phyloP scores from a whole-genome alignment of 2,888 invertebrate genomes.

The Lycocerus yunnanus region DNA sequence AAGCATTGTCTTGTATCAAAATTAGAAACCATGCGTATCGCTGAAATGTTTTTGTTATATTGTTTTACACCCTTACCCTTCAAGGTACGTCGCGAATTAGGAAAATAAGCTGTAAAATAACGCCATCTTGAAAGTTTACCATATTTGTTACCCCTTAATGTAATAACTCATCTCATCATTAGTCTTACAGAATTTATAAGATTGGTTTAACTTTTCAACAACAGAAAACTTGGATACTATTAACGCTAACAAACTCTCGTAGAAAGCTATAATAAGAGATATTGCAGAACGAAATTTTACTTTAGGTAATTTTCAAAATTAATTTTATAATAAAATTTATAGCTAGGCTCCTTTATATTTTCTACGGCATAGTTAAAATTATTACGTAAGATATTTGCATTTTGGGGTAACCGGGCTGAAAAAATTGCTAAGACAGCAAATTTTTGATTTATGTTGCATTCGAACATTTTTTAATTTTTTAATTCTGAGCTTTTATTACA shows the following conservation, averaged over 20 bases:
- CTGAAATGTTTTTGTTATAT: background rate
- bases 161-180: background rate
- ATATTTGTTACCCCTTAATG: background rate
- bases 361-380: background rate
- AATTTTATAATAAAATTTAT: constrained; percentile 2
- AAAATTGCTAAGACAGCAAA: background rate
- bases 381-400: background rate
- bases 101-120: background rate
- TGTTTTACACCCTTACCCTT: constrained; percentile 4
- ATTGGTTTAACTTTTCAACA: background rate
- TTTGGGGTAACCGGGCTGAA: background rate
- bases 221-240: background rate
- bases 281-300: background rate
- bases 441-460: background rate
- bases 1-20: background rate
- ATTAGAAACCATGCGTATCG: background rate
- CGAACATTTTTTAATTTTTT: background rate
- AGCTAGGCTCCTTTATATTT: background rate
- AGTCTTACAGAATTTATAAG: background rate
- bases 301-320: constrained; percentile 1
- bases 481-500: background rate
- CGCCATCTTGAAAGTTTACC: background rate
- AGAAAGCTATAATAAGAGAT: background rate
- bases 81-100: background rate
- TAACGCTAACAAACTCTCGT: background rate